These are phyloP conservation scores for Aramus guarauna DNA, from an alignment of 2,113 vertebrate genomes.

Conservation along the genomic window DNA sequence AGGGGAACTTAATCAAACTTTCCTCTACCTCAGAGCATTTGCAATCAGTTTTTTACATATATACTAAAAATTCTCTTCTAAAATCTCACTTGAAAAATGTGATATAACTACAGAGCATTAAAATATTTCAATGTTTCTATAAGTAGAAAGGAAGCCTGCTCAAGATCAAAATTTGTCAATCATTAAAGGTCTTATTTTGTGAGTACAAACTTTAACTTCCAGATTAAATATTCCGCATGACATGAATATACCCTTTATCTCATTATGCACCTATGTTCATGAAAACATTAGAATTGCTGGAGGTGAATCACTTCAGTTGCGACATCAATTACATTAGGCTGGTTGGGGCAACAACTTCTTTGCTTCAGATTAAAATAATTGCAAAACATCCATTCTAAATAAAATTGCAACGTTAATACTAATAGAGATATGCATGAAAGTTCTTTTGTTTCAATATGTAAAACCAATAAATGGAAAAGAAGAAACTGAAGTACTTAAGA, in stretches of 20 bases:
- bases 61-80: neutral
- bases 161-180: neutral
- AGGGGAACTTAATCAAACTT: neutral
- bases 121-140: neutral
- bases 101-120: neutral
- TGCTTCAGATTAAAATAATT: neutral
- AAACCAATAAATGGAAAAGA: neutral
- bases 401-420: neutral
- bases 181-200: neutral
- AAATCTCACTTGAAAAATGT: neutral
- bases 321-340: neutral
- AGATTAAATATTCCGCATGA: neutral
- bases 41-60: neutral
- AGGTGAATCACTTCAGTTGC: neutral
- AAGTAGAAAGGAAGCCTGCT: neutral
- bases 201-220: neutral
- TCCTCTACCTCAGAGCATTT: neutral
- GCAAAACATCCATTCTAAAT: neutral
- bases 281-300: neutral
- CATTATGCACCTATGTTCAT: neutral
- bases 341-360: neutral
- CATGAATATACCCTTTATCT: neutral
- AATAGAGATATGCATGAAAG: neutral
- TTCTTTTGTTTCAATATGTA: neutral
- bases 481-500: neutral